Evolutionary conservation across 1,140 invertebrate genomes (phyloP).

Genomic region (Metaphire vulgaris): DNA sequence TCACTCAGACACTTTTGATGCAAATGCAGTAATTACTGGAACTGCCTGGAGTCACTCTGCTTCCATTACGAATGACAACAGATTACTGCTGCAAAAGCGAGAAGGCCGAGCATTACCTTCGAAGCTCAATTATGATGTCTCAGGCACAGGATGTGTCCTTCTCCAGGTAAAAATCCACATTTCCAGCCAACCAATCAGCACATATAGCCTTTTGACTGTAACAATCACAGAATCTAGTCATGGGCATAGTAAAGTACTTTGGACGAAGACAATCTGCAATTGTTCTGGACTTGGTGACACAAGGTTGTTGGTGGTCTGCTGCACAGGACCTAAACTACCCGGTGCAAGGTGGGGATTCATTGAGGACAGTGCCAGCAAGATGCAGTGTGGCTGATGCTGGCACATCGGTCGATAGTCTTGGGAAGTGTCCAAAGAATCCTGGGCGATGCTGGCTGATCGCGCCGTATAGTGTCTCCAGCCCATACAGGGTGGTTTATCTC

Average conservation of each 20-base stretch:
- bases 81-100: not conserved
- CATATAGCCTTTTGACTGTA: too few relatives aligned
- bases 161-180: not conserved
- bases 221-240: not conserved
- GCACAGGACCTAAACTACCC: too few relatives aligned
- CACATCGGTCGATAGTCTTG: too few relatives aligned
- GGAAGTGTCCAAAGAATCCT: too few relatives aligned
- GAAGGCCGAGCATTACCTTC: not conserved
- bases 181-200: not conserved
- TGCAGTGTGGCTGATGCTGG: too few relatives aligned
- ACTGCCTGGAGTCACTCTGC: not conserved
- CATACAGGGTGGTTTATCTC: too few relatives aligned
- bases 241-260: not conserved
- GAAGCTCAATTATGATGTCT: not conserved
- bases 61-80: not conserved
- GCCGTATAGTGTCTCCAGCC: too few relatives aligned
- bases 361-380: too few relatives aligned
- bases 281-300: not conserved
- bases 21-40: conserved; percentile 29
- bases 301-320: not conserved
- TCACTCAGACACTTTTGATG: conserved; percentile 37
- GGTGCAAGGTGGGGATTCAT: too few relatives aligned
- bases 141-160: not conserved
- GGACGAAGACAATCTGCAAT: not conserved
- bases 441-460: too few relatives aligned